phyloP scores from a whole-genome alignment of 2,888 invertebrate genomes.

The Metallyticus violacea region DNA sequence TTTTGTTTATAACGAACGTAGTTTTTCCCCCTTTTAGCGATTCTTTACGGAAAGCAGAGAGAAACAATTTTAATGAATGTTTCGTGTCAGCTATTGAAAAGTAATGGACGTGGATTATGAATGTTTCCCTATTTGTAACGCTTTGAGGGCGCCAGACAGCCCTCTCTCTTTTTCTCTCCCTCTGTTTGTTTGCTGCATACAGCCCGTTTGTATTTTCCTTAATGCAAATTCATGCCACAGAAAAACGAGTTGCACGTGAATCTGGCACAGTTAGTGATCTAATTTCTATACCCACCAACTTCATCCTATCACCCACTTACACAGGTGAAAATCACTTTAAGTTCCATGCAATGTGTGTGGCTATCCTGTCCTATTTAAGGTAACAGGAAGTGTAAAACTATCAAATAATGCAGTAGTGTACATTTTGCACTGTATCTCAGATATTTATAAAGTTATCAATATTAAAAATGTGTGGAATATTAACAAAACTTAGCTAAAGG shows the following conservation, averaged over 20 bases:
- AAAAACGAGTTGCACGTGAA: neutral
- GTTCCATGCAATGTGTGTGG: too few species aligned
- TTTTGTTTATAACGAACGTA: neutral
- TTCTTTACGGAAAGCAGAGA: neutral
- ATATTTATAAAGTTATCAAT: too few species aligned
- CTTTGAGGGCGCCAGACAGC: neutral
- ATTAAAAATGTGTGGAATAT: too few species aligned
- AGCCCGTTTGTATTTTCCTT: neutral
- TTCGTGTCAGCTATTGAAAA: neutral
- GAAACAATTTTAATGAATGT: neutral
- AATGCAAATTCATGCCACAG: neutral
- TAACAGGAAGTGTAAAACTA: too few species aligned
- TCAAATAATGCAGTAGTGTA: too few species aligned
- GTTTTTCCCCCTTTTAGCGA: neutral
- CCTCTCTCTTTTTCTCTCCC: neutral
- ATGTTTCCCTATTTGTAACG: neutral
- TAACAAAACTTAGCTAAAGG: too few species aligned
- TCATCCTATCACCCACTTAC: too few species aligned
- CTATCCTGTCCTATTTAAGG: too few species aligned
- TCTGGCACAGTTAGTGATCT: neutral
- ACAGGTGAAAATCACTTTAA: too few species aligned
- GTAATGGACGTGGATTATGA: neutral
- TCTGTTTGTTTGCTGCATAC: neutral
- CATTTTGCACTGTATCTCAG: too few species aligned
- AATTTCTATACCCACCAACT: neutral